Conservation (phyloP, 2,888 invertebrate genomes). For the Invenusta paracnida region DNA sequence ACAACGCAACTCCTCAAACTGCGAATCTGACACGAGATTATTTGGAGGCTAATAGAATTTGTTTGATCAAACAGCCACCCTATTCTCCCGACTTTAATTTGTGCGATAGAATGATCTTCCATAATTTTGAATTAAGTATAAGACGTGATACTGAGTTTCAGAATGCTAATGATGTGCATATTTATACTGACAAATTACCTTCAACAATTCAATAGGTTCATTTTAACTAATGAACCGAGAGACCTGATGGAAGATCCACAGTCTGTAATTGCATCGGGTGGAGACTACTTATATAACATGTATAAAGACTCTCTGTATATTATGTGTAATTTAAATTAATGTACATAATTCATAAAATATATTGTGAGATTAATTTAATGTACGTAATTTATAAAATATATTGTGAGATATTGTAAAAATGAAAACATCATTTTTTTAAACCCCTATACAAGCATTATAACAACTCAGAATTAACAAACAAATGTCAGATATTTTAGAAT, state of each 20-base stretch:
- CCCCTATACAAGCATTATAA: too few species aligned
- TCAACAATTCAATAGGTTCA: neutral
- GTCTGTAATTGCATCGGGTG: neutral
- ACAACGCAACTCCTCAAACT: neutral
- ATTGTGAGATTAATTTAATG: too few species aligned
- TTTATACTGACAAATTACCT: neutral
- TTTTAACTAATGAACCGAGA: neutral
- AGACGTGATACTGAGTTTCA: neutral
- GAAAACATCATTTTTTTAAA: too few species aligned
- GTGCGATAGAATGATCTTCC: neutral
- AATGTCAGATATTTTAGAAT: neutral
- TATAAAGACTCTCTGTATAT: neutral
- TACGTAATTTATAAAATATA: too few species aligned
- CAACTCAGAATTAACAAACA: neutral
- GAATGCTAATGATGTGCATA: neutral
- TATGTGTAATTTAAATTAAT: too few species aligned
- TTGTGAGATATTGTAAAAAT: too few species aligned
- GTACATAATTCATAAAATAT: too few species aligned
- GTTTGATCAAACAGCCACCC: neutral
- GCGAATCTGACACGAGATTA: neutral
- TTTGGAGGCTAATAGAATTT: neutral
- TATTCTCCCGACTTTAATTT: neutral
- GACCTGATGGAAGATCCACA: neutral
- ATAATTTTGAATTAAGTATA: neutral
- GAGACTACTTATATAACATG: neutral